Base-by-base conservation (phyloP, 2,888 invertebrate species). In the Tetramorium bicarinatum region DNA sequence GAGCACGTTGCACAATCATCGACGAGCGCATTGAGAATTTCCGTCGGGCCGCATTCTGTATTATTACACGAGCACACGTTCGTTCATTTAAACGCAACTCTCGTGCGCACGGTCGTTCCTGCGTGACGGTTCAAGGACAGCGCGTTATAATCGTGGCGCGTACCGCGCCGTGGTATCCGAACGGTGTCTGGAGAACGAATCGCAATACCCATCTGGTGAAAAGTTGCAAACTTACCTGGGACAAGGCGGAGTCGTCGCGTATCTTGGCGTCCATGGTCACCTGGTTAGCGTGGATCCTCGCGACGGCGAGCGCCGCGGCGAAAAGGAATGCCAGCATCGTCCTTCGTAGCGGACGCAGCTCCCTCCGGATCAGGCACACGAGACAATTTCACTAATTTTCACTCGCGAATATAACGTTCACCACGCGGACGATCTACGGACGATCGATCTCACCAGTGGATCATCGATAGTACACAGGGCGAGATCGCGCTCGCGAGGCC, bases 241-340 rank as follows among this genome's bases (percentile, higher is more conserved):
- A 94, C 83, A 95, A 91, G 80, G 94, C 92, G 85, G 92, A 69
- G 80, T 94, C 94, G 62, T 93, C 93, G 66, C 94, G 92, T 34
- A 95, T 94, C 90, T 91, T 94, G n/a, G 91, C 91, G 84, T 93
- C 92, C 56, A 95, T 93, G 61, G 93, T 91, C 56, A 86, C 82
- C 44, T 83, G 85, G 64, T 62, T 88, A 18, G 90, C 90, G 25
- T 82, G 81, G 85, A 72, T 85, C 44, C 64, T 85, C 62, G 86
- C 86, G 7, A 75, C 84, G 59, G 79, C 88, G 64, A 89, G 59
- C 54, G 87, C 54, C 83, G 72, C 79, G 82, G 64, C 62, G 69
- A 85, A 79, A 44, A 83, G 59, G 54, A 75, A 71, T 3, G 71
- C 74, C 84, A 82, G 71, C 89, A 88, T 89, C 64, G 75, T 79